Base-by-base conservation (phyloP, 2,797 vertebrate genomes). In the Microchirus variegatus region DNA sequence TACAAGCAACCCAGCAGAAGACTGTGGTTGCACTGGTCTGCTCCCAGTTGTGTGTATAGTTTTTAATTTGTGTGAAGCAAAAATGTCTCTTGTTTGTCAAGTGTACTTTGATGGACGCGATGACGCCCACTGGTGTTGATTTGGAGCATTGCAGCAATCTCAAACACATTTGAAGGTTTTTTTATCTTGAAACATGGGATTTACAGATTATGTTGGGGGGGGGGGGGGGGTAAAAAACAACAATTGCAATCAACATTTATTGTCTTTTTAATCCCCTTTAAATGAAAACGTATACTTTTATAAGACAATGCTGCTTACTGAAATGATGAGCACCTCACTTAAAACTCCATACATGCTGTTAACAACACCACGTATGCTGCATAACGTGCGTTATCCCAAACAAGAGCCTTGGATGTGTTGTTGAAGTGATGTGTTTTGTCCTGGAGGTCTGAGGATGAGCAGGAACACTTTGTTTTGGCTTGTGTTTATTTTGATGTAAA, bases 291-390 rank as follows among this genome's bases (percentile, higher is more conserved):
- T 8, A 26, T 55, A 37, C 10, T 37, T 51, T 60, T 9, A 51
- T 31, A 55, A 26, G 10, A 75, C 43, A 18, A 70, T 55, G 66
- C 64, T 80, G 54, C 42, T 69, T 72, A 60, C 26, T 49, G 22
- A 41, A 38, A 60, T 5, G 48, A 22, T 15, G 40, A 72, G 57
- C 57, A 17, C 59, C 59, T 73, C 46, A 13, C 56, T 42, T 44
- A 9, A 37, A 60, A 46, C 59, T 42, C 55, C 36, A 59, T 9
- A 1, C 9, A 45, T 68, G 75, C 69, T 77, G 78, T 64, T 12
- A 53, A 51, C 67, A 57, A 49, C 53, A 49, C 53, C 44, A 67
- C 18, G 5, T 18, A 35, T 71, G 76, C 69, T 79, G 78, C 64
- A 50, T 45, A 31, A 47, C 37, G 61, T 53, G 48, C 53, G 44